Evolutionary conservation across 2,113 vertebrate genomes (phyloP).

Genomic region (Psammodynastes pulverulentus): DNA sequence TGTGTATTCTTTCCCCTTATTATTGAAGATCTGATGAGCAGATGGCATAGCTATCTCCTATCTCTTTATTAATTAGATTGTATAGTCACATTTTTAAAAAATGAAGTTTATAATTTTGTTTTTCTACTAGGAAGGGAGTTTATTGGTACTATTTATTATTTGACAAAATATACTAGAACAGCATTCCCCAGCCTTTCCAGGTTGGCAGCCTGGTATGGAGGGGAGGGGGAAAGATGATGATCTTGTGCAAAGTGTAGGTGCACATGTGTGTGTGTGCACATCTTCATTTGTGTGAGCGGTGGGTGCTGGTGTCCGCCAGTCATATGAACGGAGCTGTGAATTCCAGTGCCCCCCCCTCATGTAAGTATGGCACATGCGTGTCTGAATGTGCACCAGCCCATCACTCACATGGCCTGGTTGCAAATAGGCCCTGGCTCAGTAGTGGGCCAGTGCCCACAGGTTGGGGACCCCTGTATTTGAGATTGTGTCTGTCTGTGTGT

Average conservation of each 20-base stretch:
- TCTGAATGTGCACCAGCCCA: not conserved
- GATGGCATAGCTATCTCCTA: not conserved
- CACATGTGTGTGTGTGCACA: not conserved
- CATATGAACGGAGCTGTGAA: not conserved
- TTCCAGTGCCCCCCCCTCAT: not conserved
- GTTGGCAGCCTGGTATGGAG: not conserved
- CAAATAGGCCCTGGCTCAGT: not conserved
- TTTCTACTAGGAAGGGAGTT: not conserved
- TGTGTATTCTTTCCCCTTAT: not conserved
- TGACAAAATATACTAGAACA: not conserved
- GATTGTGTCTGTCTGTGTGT: not conserved
- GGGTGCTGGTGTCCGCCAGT: too few species aligned
- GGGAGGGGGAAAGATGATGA: not conserved
- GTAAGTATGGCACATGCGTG: accelerated
- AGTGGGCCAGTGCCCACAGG: not conserved
- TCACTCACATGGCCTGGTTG: not conserved
- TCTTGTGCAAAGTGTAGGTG: not conserved
- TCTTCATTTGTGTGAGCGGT: not conserved
- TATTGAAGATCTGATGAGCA: not conserved
- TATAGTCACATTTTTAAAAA: not conserved
- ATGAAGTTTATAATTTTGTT: not conserved
- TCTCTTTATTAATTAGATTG: not conserved
- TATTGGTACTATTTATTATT: not conserved
- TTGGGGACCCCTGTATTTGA: not conserved
- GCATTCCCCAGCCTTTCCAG: not conserved